Conservation (phyloP, 2,113 vertebrate genomes). For the Anolis carolinensis region DNA sequence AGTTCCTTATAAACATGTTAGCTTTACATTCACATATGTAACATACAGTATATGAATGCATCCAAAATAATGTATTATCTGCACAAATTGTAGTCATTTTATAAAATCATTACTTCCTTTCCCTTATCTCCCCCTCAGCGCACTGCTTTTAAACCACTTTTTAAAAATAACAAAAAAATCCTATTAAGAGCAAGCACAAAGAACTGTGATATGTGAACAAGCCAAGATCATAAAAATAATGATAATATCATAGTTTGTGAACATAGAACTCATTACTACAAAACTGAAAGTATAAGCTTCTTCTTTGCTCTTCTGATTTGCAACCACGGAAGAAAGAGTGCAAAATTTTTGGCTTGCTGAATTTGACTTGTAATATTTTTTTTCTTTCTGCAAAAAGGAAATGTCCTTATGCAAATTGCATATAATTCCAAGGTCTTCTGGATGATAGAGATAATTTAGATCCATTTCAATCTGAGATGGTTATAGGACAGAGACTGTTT, state of each 20-base stretch:
- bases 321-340: too few relatives aligned
- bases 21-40: conserved; percentile 56
- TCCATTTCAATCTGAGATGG: too few relatives aligned
- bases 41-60: conserved; percentile 61
- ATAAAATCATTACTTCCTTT: neutral
- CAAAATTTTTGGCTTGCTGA: too few relatives aligned
- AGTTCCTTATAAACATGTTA: conserved; percentile 50
- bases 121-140: neutral
- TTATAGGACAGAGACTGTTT: too few relatives aligned
- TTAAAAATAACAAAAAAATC: neutral
- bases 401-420: too few relatives aligned
- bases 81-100: neutral
- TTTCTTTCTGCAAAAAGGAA: too few relatives aligned
- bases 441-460: too few relatives aligned
- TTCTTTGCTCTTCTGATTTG: neutral
- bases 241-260: too few relatives aligned
- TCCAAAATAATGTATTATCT: conserved; percentile 17
- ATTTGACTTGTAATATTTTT: too few relatives aligned
- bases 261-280: neutral
- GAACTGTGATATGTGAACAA: neutral
- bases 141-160: neutral
- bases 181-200: neutral
- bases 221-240: too few relatives aligned
- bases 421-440: too few relatives aligned
- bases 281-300: neutral